These are phyloP conservation scores for Ploceus nigricollis DNA, from an alignment of 2,113 vertebrate species.

Conservation along the genomic window DNA sequence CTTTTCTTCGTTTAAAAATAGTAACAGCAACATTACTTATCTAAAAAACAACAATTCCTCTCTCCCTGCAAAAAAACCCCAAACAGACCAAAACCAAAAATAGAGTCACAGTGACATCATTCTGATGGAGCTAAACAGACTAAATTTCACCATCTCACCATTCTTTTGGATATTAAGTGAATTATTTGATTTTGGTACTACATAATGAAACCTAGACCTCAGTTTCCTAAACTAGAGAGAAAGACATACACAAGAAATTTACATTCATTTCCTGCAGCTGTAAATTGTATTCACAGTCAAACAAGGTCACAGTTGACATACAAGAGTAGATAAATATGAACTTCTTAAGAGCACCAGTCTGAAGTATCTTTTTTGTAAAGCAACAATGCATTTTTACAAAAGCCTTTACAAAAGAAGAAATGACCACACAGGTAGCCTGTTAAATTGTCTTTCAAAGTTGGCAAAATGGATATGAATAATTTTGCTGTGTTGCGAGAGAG, in stretches of 20 bases:
- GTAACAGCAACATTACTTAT: background rate
- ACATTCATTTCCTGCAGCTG: background rate
- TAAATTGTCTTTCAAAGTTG: background rate
- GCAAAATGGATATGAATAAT: background rate
- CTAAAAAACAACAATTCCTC: background rate
- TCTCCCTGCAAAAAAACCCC: rapidly evolving
- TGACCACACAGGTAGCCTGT: background rate
- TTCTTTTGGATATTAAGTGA: background rate
- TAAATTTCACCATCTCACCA: background rate
- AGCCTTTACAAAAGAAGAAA: background rate
- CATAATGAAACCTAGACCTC: background rate
- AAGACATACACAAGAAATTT: background rate
- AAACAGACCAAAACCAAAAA: background rate
- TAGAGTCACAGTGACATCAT: background rate
- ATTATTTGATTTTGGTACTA: background rate
- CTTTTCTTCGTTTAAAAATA: background rate
- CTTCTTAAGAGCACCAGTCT: background rate
- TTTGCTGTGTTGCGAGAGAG: background rate
- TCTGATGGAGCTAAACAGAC: background rate
- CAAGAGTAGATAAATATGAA: background rate
- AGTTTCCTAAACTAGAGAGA: background rate
- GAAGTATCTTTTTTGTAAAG: background rate
- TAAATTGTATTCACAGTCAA: background rate
- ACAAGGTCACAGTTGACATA: background rate
- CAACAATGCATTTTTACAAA: background rate